phyloP scores from a whole-genome alignment of 2,888 invertebrate genomes.

The Mythimna pallens region DNA sequence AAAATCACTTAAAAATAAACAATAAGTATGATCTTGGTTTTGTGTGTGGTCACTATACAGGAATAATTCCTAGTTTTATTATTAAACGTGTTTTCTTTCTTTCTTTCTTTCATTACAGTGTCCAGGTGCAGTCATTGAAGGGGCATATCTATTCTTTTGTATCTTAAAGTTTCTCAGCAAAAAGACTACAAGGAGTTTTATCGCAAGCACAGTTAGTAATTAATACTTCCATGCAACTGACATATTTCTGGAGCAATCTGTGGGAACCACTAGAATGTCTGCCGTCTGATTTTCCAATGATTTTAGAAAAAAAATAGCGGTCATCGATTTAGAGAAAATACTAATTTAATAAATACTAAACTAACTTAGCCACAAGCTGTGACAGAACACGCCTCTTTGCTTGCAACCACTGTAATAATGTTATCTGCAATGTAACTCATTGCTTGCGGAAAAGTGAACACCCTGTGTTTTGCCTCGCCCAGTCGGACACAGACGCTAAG shows the following conservation, averaged over 20 bases:
- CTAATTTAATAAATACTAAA: background rate
- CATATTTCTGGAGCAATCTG: background rate
- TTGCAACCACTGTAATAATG: slow-evolving; percentile 31
- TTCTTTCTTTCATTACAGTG: too few species aligned
- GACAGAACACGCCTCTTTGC: background rate
- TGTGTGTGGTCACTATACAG: too few species aligned
- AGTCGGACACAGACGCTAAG: background rate
- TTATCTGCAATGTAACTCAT: slow-evolving; percentile 37
- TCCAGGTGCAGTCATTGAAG: too few species aligned
- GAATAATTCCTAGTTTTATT: too few species aligned
- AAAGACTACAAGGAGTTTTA: background rate
- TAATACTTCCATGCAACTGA: background rate
- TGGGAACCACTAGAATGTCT: background rate
- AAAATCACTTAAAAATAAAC: too few species aligned
- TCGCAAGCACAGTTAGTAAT: background rate
- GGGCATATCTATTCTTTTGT: too few species aligned
- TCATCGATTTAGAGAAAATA: too few species aligned
- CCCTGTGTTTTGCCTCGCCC: slow-evolving; percentile 28
- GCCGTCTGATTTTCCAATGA: background rate
- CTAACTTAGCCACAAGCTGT: background rate
- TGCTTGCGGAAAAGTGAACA: slow-evolving; percentile 20
- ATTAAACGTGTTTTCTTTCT: too few species aligned
- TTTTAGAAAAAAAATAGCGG: background rate
- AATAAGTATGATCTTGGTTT: too few species aligned
- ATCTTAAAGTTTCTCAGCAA: too few species aligned